phyloP scores from a whole-genome alignment of 2,113 vertebrate genomes.

The Rissa tridactyla region DNA sequence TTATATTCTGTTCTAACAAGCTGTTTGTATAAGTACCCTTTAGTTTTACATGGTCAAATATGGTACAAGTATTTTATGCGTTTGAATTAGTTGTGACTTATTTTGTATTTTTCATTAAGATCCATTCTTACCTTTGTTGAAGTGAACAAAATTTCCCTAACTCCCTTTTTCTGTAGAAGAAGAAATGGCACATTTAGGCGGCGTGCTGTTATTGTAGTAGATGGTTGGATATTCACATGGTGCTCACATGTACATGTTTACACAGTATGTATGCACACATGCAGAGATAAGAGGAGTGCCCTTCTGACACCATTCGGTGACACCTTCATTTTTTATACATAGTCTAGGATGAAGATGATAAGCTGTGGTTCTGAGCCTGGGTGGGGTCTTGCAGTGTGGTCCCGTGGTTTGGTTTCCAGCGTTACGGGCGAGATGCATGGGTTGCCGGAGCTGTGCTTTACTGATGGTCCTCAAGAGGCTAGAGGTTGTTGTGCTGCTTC shows the following conservation, averaged over 20 bases:
- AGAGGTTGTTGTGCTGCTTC: neutral
- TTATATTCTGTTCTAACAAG: neutral
- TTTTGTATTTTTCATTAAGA: neutral
- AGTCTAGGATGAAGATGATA: neutral
- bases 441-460: neutral
- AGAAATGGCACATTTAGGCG: neutral
- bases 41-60: neutral
- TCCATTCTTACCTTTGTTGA: neutral
- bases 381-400: too few relatives aligned
- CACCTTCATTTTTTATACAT: neutral
- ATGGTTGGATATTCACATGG: neutral
- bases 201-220: neutral
- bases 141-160: neutral
- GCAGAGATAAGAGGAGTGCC: neutral
- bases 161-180: neutral
- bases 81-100: neutral
- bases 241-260: fast-evolving
- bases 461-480: neutral
- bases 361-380: neutral
- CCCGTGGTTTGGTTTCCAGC: neutral
- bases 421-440: fast-evolving
- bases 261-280: fast-evolving
- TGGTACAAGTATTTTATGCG: neutral
- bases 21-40: neutral
- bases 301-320: neutral